Conservation (phyloP, 1,140 invertebrate species). For the Tribolium madens region DNA sequence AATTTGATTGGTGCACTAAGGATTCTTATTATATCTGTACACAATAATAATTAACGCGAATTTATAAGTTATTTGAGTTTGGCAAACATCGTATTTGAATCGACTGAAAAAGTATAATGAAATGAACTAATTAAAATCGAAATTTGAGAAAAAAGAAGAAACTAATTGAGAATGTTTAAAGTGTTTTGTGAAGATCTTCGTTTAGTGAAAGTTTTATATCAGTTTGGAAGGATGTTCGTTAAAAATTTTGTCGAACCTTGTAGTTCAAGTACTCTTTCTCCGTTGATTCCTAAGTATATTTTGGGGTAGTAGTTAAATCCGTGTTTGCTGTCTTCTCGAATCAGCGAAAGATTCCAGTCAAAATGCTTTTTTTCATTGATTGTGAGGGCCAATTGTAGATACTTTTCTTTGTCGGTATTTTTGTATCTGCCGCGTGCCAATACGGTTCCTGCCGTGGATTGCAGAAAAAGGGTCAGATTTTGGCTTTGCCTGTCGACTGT, state of each 20-base stretch:
- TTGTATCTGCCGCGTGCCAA: constrained; percentile 75
- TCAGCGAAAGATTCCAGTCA: constrained; percentile 70
- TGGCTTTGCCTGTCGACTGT: constrained; percentile 69
- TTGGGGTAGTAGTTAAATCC: constrained; percentile 76
- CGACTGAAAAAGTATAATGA: neutral
- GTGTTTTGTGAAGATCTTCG: neutral
- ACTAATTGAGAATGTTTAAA: neutral
- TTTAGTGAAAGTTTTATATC: constrained; percentile 1
- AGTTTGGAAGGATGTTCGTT: constrained; percentile 44
- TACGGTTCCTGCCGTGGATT: constrained; percentile 73
- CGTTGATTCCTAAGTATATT: constrained; percentile 75
- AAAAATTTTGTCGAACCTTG: constrained; percentile 68
- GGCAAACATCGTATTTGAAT: neutral
- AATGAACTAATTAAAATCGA: neutral
- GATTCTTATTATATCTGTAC: neutral
- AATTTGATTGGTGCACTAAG: neutral
- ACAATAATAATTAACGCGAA: neutral
- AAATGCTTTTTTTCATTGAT: constrained; percentile 79
- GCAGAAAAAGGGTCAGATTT: constrained; percentile 72
- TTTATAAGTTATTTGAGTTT: neutral
- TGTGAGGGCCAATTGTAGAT: constrained; percentile 75
- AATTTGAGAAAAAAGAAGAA: neutral
- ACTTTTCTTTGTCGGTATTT: constrained; percentile 74
- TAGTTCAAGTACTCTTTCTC: constrained; percentile 74
- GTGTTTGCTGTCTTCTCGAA: constrained; percentile 69